phyloP scores from a whole-genome alignment of 2,888 invertebrate genomes.

The Lutraria lutraria region DNA sequence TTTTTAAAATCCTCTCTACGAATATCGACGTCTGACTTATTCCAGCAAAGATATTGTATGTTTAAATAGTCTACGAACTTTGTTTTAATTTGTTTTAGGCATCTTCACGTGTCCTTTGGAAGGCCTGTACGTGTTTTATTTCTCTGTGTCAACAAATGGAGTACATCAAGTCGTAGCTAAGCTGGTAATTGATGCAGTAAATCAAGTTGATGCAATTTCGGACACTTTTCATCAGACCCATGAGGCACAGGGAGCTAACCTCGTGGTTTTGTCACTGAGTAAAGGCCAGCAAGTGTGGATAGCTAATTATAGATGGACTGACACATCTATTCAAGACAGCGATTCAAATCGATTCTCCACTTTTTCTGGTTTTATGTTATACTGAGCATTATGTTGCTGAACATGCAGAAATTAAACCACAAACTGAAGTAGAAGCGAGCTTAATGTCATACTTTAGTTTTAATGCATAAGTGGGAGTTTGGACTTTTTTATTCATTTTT shows the following conservation, averaged over 20 bases:
- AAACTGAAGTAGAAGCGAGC: too few relatives aligned
- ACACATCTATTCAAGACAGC: constrained; percentile 29
- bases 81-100: constrained; percentile 28
- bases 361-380: constrained; percentile 47
- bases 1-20: too few relatives aligned
- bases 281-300: constrained; percentile 39
- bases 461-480: too few relatives aligned
- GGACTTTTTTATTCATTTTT: too few relatives aligned
- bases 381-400: background rate
- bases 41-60: too few relatives aligned
- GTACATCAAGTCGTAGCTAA: constrained; percentile 42
- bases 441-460: too few relatives aligned
- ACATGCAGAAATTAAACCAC: too few relatives aligned
- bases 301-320: constrained; percentile 41
- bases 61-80: too few relatives aligned
- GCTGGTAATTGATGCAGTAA: constrained; percentile 28
- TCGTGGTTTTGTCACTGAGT: constrained; percentile 27
- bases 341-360: constrained; percentile 28
- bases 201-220: constrained; percentile 44
- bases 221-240: constrained; percentile 40
- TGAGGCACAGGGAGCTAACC: constrained; percentile 49
- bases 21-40: too few relatives aligned
- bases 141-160: constrained; percentile 29
- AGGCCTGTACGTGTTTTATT: constrained; percentile 33
- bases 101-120: constrained; percentile 41